Conservation (phyloP, 2,113 vertebrate genomes). For the Centropus unirufus region DNA sequence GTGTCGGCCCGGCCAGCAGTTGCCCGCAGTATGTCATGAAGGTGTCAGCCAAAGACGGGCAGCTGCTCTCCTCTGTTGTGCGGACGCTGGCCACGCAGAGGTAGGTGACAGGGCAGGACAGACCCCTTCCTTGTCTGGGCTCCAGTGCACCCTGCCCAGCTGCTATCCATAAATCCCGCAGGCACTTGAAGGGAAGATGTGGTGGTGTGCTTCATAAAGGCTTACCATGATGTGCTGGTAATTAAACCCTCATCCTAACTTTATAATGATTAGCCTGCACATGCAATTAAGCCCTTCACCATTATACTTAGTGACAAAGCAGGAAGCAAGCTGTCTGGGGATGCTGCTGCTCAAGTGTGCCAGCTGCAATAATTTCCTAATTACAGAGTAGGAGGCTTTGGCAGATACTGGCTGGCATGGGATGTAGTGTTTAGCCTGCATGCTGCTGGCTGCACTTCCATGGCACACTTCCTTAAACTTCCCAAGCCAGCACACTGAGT, state of each 20-base stretch:
- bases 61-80: conserved; percentile 81
- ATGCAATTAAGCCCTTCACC: neutral
- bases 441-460: neutral
- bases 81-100: conserved; percentile 80
- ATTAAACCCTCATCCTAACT: neutral
- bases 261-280: accelerated
- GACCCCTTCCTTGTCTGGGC: neutral
- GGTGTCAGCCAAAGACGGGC: conserved; percentile 82
- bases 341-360: neutral
- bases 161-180: accelerated
- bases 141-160: neutral
- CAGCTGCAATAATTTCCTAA: neutral
- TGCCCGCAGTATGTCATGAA: conserved; percentile 84
- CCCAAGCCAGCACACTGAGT: accelerated
- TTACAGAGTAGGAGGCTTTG: neutral
- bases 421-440: neutral
- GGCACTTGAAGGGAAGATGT: accelerated
- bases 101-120: neutral
- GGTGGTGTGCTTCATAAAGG: neutral
- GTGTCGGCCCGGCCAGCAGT: conserved; percentile 60
- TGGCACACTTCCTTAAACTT: accelerated
- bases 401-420: accelerated
- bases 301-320: neutral
- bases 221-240: neutral
- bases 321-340: neutral